Evolutionary conservation across 2,888 invertebrate species (phyloP).

Genomic region (Campopleginae sp.): DNA sequence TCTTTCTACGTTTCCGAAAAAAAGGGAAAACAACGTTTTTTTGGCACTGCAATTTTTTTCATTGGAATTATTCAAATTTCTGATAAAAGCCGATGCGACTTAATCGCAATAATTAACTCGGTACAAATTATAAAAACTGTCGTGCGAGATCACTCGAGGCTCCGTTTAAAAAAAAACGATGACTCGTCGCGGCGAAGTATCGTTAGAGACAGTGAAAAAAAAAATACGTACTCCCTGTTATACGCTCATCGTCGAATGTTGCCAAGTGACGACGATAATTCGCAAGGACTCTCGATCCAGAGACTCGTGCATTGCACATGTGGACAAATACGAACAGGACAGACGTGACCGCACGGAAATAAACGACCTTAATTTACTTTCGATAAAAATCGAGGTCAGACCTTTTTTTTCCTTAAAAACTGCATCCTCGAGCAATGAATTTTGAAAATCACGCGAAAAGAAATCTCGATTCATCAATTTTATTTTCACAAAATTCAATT

Average conservation of each 20-base stretch:
- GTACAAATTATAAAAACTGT: not conserved
- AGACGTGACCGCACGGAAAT: not conserved
- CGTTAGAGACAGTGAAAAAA: slow-evolving; percentile 4
- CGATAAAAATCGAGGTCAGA: slow-evolving; percentile 14
- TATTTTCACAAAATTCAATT: not conserved
- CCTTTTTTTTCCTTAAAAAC: not conserved
- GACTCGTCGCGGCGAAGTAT: not conserved
- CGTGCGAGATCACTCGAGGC: not conserved
- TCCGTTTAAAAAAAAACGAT: slow-evolving; percentile 40
- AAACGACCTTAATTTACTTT: slow-evolving; percentile 30
- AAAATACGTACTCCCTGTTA: slow-evolving; percentile 26
- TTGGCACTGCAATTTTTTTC: not conserved
- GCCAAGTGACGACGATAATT: slow-evolving; percentile 52
- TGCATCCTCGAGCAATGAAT: not conserved
- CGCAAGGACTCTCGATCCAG: slow-evolving; percentile 38
- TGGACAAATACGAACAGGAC: not conserved
- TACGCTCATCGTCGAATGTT: slow-evolving; percentile 38
- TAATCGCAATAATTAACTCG: not conserved
- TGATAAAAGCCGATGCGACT: not conserved
- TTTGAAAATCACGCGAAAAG: not conserved
- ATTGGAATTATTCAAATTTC: not conserved
- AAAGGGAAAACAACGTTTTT: not conserved
- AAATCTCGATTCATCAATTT: not conserved
- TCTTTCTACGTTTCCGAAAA: not conserved
- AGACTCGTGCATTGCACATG: not conserved